A percentile compares a stretch with the other conserved stretches of the same genome.
These are phyloP conservation scores for Callosobruchus maculatus DNA, from an alignment of 2,888 invertebrate species.

Conservation along the genomic window DNA sequence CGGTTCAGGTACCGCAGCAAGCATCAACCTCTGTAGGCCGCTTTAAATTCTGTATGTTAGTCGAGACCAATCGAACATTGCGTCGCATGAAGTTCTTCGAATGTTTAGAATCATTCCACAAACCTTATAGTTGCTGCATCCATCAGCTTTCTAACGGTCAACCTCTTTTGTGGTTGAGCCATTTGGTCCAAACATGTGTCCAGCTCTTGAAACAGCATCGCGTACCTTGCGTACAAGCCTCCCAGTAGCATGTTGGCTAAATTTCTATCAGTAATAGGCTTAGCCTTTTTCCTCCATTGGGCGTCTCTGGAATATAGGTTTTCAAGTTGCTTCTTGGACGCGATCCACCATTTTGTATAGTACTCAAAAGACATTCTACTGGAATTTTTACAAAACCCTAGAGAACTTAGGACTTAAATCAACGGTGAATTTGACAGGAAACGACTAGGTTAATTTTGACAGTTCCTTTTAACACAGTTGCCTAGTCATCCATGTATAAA, in stretches of 20 bases:
- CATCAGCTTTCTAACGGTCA: constrained; percentile 55
- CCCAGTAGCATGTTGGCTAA: constrained; percentile 53
- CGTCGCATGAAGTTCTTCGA: too few relatives aligned
- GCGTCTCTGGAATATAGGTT: constrained; percentile 45
- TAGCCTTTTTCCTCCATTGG: constrained; percentile 30
- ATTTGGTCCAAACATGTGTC: constrained; percentile 61
- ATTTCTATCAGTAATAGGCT: constrained; percentile 47
- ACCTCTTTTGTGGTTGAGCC: constrained; percentile 59
- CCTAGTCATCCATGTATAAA: too few relatives aligned
- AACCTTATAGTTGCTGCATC: constrained; percentile 54
- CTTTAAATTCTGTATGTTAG: too few relatives aligned
- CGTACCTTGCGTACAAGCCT: constrained; percentile 54
- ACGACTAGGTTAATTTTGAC: background rate
- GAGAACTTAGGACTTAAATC: background rate
- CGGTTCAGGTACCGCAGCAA: too few relatives aligned
- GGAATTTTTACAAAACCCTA: background rate
- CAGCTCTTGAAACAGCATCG: constrained; percentile 55
- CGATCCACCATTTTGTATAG: constrained; percentile 53
- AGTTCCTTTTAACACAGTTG: too few relatives aligned
- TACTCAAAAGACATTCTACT: constrained; percentile 48
- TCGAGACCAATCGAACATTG: too few relatives aligned
- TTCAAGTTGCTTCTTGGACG: constrained; percentile 46
- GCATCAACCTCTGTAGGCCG: too few relatives aligned
- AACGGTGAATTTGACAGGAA: background rate
- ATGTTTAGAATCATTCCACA: too few relatives aligned